Evolutionary conservation across 2,113 vertebrate genomes (phyloP).

Genomic region (Danionella cerebrum): DNA sequence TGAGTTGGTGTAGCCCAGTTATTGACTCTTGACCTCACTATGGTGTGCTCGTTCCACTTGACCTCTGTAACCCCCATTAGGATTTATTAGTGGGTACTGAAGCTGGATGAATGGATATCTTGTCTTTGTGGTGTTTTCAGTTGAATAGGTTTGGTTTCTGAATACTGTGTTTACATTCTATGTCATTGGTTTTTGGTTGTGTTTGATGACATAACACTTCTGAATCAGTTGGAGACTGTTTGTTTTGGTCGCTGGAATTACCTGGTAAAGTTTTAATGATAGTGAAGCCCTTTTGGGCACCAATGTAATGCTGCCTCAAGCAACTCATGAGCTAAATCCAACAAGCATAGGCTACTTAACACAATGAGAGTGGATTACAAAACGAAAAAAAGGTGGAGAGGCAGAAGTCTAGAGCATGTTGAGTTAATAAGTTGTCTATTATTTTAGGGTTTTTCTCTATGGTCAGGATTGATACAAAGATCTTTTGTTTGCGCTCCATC

Average conservation of each 20-base stretch:
- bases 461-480: background rate
- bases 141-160: too few relatives aligned
- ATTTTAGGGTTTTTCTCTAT: background rate
- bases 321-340: background rate
- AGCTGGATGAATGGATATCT: too few relatives aligned
- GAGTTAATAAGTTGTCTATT: slow-evolving; percentile 13
- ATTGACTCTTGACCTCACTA: too few relatives aligned
- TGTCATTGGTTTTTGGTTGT: too few relatives aligned
- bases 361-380: background rate
- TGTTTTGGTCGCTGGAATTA: slow-evolving; percentile 5
- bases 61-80: too few relatives aligned
- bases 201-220: too few relatives aligned
- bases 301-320: background rate
- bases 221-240: background rate
- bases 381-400: background rate
- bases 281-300: background rate
- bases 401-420: background rate
- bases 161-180: too few relatives aligned
- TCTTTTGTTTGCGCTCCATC: slow-evolving; percentile 6
- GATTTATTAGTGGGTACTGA: too few relatives aligned
- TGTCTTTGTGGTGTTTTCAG: too few relatives aligned
- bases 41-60: too few relatives aligned
- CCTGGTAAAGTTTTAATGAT: slow-evolving; percentile 15
- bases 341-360: too few relatives aligned
- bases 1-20: too few relatives aligned